These are phyloP conservation scores for Nycticorax nycticorax DNA, from an alignment of 2,113 vertebrate genomes.

Conservation along the genomic window DNA sequence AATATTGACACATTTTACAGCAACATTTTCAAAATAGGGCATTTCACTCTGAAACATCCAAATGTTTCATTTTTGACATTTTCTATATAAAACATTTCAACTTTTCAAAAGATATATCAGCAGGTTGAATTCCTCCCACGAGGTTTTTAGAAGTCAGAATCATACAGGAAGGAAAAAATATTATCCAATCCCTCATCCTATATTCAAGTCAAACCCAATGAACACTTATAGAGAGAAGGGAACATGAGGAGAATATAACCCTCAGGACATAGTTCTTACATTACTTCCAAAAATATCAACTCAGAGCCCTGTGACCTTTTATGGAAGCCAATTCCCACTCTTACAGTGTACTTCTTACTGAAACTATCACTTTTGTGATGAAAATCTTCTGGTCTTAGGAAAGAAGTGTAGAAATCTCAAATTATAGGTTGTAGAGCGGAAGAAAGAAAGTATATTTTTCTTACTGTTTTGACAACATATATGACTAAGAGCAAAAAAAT, in stretches of 20 bases:
- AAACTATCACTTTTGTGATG: neutral
- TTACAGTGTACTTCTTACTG: neutral
- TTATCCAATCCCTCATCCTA: neutral
- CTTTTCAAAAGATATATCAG: neutral
- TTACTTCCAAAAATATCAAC: neutral
- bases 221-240: neutral
- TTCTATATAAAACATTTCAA: neutral
- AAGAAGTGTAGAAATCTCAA: neutral
- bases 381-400: neutral
- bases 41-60: neutral
- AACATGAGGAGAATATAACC: neutral
- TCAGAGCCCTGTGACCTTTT: neutral
- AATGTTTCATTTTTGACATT: neutral
- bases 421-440: neutral
- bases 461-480: neutral
- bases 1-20: neutral
- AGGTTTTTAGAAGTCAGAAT: neutral
- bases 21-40: neutral
- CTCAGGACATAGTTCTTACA: neutral
- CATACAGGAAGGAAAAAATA: neutral
- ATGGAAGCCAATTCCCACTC: neutral
- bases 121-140: neutral
- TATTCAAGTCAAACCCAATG: neutral
- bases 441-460: neutral
- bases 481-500: neutral